These are phyloP conservation scores for Monochamus saltuarius DNA, from an alignment of 1,140 invertebrate species.

Conservation along the genomic window DNA sequence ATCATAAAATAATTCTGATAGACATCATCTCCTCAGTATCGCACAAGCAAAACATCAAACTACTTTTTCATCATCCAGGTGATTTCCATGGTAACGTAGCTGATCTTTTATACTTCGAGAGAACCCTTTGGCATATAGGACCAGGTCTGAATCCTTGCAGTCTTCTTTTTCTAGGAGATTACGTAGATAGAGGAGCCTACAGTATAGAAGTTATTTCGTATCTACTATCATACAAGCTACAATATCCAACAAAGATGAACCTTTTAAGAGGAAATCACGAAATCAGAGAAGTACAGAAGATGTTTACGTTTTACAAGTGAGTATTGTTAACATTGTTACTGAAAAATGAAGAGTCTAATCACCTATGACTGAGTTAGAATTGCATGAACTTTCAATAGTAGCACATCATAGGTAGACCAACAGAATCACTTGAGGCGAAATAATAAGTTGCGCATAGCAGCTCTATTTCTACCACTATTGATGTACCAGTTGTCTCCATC, in stretches of 20 bases:
- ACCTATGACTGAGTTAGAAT: too few relatives aligned
- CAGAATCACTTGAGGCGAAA: too few relatives aligned
- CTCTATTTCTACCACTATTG: too few relatives aligned
- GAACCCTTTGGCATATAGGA: slow-evolving; percentile 53
- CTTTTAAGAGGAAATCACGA: slow-evolving; percentile 69
- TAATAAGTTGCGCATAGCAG: too few relatives aligned
- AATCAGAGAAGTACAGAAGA: slow-evolving; percentile 64
- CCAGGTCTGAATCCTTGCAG: slow-evolving; percentile 54
- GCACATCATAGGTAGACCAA: too few relatives aligned
- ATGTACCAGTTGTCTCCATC: too few relatives aligned
- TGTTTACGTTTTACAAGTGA: slow-evolving; percentile 69
- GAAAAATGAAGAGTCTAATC: too few relatives aligned
- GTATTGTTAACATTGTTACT: not conserved
- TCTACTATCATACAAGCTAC: slow-evolving; percentile 65
- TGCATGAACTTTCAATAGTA: too few relatives aligned
- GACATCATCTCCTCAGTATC: not conserved
- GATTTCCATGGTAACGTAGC: slow-evolving; percentile 56
- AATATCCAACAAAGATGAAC: slow-evolving; percentile 62
- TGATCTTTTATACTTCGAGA: slow-evolving; percentile 53
- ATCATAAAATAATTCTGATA: not conserved
- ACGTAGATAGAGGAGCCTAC: slow-evolving; percentile 64
- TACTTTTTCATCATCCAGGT: slow-evolving; percentile 38
- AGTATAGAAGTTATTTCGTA: slow-evolving; percentile 66
- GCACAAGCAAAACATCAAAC: not conserved
- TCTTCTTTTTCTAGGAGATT: slow-evolving; percentile 68